These are phyloP conservation scores for Lineus longissimus DNA, from an alignment of 1,140 invertebrate genomes.

Conservation along the genomic window DNA sequence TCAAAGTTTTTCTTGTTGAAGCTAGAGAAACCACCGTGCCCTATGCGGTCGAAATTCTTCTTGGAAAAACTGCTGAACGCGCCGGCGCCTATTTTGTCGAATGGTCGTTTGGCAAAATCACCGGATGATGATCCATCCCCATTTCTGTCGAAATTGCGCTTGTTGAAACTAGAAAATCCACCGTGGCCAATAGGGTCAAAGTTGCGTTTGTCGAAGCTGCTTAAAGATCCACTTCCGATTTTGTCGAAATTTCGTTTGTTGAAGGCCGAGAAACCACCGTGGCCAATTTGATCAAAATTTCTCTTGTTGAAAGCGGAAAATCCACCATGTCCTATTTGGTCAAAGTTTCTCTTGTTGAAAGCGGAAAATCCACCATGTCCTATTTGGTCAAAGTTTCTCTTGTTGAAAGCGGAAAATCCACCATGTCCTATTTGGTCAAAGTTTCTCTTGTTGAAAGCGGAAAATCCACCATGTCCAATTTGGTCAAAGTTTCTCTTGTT, in stretches of 20 bases:
- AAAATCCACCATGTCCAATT: not conserved
- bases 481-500: no score
- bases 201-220: not conserved
- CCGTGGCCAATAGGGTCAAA: no score
- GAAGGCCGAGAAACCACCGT: not conserved
- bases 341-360: no score
- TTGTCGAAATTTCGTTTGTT: not conserved
- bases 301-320: not conserved
- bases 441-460: no score
- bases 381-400: no score
- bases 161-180: no score
- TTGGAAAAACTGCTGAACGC: constrained; percentile 1
- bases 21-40: not conserved
- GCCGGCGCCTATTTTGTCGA: not conserved
- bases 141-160: no score
- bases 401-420: no score
- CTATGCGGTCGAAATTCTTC: not conserved
- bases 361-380: not conserved
- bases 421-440: no score
- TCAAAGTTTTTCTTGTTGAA: not conserved
- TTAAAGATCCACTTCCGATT: not conserved
- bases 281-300: constrained; percentile 1
- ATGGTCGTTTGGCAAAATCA: not conserved
- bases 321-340: no score
- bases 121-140: not conserved